Evolutionary conservation across 2,797 vertebrate species (phyloP).

Genomic region (Trachops cirrhosus): DNA sequence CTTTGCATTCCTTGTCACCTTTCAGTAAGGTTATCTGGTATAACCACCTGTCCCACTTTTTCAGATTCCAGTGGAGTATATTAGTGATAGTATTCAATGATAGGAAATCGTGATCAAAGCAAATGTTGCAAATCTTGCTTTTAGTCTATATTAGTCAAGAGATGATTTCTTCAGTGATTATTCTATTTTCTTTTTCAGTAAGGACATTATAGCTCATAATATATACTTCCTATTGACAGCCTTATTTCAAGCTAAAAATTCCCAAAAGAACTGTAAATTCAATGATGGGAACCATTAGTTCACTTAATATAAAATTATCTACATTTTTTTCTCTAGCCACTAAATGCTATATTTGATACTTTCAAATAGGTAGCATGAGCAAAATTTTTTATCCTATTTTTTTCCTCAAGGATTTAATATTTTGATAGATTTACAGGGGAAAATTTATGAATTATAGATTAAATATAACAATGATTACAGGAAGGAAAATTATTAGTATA

Average conservation of each 20-base stretch:
- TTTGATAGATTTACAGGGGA: not conserved
- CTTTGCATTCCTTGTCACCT: not conserved
- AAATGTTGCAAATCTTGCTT: not conserved
- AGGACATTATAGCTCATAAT: not conserved
- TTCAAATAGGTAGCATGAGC: not conserved
- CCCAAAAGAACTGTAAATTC: not conserved
- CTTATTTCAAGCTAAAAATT: not conserved
- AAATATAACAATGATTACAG: not conserved
- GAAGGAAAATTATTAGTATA: conserved; percentile 1
- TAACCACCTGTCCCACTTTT: not conserved
- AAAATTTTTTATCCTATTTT: not conserved
- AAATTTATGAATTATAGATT: not conserved
- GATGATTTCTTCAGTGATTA: not conserved
- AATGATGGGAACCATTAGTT: not conserved
- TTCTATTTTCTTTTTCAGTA: not conserved
- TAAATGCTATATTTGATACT: not conserved
- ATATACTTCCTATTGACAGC: not conserved
- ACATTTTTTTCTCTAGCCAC: not conserved
- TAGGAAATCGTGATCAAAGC: not conserved
- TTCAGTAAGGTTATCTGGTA: not conserved
- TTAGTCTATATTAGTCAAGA: not conserved
- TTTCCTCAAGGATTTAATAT: not conserved
- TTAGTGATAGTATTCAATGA: not conserved
- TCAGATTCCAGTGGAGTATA: not conserved
- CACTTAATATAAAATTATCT: not conserved